A percentile compares a stretch with the other conserved stretches of the same genome.
Conservation (phyloP, 2,888 invertebrate genomes). For the Argyra leucocephala region DNA sequence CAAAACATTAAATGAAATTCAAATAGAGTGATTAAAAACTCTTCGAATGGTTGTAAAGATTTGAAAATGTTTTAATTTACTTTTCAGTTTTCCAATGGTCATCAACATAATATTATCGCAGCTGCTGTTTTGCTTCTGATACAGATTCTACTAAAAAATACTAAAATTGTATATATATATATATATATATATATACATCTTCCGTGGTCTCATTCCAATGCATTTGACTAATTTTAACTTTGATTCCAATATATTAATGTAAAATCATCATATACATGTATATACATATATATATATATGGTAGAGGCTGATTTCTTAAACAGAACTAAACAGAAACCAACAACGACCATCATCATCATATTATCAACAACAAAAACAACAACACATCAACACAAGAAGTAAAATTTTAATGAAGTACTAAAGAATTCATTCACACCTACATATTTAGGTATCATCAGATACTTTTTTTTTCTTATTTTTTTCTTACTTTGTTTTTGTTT, state of each 20-base stretch:
- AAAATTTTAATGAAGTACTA: slow-evolving; percentile 1
- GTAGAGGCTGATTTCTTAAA: too few species aligned
- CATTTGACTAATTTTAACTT: slow-evolving; percentile 2
- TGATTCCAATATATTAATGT: too few species aligned
- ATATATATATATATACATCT: too few species aligned
- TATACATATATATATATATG: too few species aligned
- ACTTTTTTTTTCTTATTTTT: not conserved
- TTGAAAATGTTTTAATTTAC: slow-evolving; percentile 6
- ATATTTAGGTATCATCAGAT: not conserved
- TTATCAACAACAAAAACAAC: too few species aligned
- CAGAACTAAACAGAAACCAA: too few species aligned
- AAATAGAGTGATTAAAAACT: slow-evolving; percentile 6
- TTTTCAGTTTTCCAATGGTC: not conserved
- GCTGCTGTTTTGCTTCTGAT: not conserved
- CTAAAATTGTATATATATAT: too few species aligned
- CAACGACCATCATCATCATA: too few species aligned
- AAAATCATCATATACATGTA: not conserved
- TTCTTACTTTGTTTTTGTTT: too few species aligned
- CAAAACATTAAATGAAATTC: not conserved
- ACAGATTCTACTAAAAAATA: not conserved
- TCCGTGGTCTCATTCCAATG: too few species aligned
- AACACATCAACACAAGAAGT: not conserved
- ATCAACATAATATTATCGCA: slow-evolving; percentile 1
- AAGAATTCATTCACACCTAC: slow-evolving; percentile 6
- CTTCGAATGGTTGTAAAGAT: not conserved